These are phyloP conservation scores for Epizoanthus ramosus DNA, from an alignment of 92 coral and sea anemone genomes.

Conservation along the genomic window DNA sequence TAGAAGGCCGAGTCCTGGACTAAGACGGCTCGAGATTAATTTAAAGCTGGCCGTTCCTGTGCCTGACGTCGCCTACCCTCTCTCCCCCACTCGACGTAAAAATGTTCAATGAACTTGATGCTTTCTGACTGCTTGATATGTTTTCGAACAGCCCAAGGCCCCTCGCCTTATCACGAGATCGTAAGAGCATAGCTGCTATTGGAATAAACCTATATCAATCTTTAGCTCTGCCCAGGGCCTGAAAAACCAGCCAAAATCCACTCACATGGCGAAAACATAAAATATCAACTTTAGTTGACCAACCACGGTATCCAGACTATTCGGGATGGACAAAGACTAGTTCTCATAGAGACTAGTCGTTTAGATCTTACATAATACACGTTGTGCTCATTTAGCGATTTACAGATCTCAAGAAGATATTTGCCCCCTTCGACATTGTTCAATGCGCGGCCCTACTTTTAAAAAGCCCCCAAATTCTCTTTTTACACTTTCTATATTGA, in stretches of 20 bases:
- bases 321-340: neutral
- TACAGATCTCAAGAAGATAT: neutral
- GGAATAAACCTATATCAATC: no score
- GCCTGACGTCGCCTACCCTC: no score
- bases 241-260: neutral
- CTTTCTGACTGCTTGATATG: no score
- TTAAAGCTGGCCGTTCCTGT: no score
- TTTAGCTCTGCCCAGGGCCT: no score
- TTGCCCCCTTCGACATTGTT: neutral
- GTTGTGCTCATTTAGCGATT: neutral
- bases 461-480: neutral
- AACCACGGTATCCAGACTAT: neutral
- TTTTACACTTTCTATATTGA: slow-evolving; percentile 17
- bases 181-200: no score
- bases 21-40: no score
- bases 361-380: neutral
- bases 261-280: neutral
- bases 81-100: no score
- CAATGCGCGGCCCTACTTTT: neutral
- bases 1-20: no score
- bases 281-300: neutral
- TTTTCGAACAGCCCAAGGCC: no score
- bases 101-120: no score
- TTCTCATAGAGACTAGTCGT: neutral
- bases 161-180: no score